Percentiles rank a stretch among this genome's conserved stretches.
phyloP scores from a whole-genome alignment of 1,140 invertebrate species.

The Prorops nasuta region DNA sequence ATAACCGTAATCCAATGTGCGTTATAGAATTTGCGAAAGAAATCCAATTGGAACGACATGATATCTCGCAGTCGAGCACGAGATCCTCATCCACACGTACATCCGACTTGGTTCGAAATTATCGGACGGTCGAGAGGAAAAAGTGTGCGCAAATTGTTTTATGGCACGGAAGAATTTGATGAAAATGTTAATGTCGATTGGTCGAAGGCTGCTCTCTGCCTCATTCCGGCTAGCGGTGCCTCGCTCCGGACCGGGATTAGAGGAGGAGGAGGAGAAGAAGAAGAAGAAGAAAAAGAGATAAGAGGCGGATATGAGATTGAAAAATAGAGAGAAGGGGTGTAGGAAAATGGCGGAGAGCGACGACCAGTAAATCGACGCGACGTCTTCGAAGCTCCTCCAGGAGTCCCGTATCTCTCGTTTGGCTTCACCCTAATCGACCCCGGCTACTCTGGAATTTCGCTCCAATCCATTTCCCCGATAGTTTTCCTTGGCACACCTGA shows the following conservation, averaged over 20 bases:
- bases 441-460: constrained; percentile 25
- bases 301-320: background rate
- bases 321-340: background rate
- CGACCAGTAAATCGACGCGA: constrained; percentile 23
- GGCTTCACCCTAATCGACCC: constrained; percentile 32
- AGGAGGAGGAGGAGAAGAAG: background rate
- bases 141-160: constrained; percentile 30
- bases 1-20: too few species aligned
- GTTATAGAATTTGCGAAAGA: background rate
- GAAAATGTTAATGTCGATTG: constrained; percentile 40
- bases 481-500: constrained; percentile 32
- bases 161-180: constrained; percentile 42
- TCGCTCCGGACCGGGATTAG: constrained; percentile 5
- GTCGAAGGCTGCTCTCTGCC: too few species aligned
- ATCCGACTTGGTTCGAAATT: background rate
- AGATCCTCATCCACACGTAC: background rate
- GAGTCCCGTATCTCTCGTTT: constrained; percentile 31
- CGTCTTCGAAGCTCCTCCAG: constrained; percentile 16
- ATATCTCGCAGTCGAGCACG: too few species aligned
- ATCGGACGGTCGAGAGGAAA: background rate
- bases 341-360: constrained; percentile 21
- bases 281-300: background rate
- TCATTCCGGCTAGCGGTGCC: too few species aligned
- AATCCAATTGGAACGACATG: background rate
- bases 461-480: constrained; percentile 32